phyloP scores from a whole-genome alignment of 2,888 invertebrate genomes.

The Synergus itoensis region DNA sequence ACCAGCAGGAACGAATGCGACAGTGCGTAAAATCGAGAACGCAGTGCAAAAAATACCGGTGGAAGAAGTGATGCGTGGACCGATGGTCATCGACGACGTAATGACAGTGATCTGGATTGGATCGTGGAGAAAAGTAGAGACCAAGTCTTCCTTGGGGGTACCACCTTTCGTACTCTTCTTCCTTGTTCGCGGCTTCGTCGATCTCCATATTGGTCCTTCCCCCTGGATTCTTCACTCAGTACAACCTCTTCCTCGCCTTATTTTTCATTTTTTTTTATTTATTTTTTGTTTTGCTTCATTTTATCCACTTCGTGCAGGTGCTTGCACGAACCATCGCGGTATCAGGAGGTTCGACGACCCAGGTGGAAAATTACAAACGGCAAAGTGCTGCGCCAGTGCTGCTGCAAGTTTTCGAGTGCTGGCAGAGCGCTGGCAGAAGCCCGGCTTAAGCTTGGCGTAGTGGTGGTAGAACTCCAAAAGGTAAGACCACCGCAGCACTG shows the following conservation, averaged over 20 bases:
- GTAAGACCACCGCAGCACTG: too few species aligned
- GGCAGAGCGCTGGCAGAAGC: too few species aligned
- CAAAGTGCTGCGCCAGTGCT: too few species aligned
- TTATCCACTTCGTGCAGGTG: slow-evolving; percentile 27
- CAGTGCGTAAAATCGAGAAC: slow-evolving; percentile 65
- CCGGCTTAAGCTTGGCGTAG: too few species aligned
- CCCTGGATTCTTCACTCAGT: slow-evolving; percentile 10
- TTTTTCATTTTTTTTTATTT: slow-evolving; percentile 11
- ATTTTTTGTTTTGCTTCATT: neutral
- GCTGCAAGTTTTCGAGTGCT: too few species aligned
- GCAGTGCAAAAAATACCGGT: slow-evolving; percentile 51
- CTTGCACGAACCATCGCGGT: slow-evolving; percentile 52
- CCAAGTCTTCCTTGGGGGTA: slow-evolving; percentile 38
- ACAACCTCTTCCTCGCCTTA: slow-evolving; percentile 21
- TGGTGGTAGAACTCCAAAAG: too few species aligned
- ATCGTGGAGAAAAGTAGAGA: slow-evolving; percentile 65
- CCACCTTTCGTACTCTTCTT: slow-evolving; percentile 10
- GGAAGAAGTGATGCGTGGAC: slow-evolving; percentile 65
- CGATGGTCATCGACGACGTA: slow-evolving; percentile 67
- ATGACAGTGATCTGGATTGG: slow-evolving; percentile 69
- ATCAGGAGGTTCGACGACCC: slow-evolving; percentile 54
- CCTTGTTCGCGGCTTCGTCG: slow-evolving; percentile 17
- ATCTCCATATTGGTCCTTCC: slow-evolving; percentile 38
- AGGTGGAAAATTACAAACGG: too few species aligned
- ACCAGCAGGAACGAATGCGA: slow-evolving; percentile 55